phyloP scores from a whole-genome alignment of 2,888 invertebrate genomes.

The Melanargia galathea region DNA sequence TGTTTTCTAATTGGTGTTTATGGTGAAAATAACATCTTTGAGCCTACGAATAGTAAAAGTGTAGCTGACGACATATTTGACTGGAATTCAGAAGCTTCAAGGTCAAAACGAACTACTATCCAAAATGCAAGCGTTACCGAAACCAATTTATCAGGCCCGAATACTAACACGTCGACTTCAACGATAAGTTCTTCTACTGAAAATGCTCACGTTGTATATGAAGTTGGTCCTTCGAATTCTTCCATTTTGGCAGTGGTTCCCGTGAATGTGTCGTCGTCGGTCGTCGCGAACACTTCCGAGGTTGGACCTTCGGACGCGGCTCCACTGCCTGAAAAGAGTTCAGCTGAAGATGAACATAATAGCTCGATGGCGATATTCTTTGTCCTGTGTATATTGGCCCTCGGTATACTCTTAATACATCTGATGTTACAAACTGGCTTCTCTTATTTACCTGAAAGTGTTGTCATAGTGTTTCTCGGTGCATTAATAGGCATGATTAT shows the following conservation, averaged over 20 bases:
- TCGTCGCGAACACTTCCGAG: slow-evolving; percentile 64
- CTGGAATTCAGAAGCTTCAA: slow-evolving; percentile 43
- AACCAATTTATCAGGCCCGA: slow-evolving; percentile 47
- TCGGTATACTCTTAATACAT: slow-evolving; percentile 97
- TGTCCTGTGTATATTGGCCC: slow-evolving; percentile 95
- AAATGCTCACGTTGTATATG: slow-evolving; percentile 57
- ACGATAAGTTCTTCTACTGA: slow-evolving; percentile 58
- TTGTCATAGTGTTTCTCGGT: slow-evolving; percentile 97
- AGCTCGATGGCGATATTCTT: slow-evolving; percentile 99
- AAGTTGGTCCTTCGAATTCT: slow-evolving; percentile 62
- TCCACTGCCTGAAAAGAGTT: slow-evolving; percentile 92
- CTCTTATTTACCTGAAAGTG: slow-evolving; percentile 98
- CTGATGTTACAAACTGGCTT: slow-evolving; percentile 97
- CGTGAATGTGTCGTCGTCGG: slow-evolving; percentile 63
- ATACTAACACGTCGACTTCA: slow-evolving; percentile 44
- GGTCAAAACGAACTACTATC: slow-evolving; percentile 60
- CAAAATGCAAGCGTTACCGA: slow-evolving; percentile 49
- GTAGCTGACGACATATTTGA: slow-evolving; percentile 21
- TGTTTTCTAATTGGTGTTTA: slow-evolving; percentile 15
- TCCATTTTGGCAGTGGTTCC: slow-evolving; percentile 59
- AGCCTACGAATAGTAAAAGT: slow-evolving; percentile 4
- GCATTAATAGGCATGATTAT: slow-evolving; percentile 95
- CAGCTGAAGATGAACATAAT: slow-evolving; percentile 97
- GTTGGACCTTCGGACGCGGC: slow-evolving; percentile 88
- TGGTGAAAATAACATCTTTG: slow-evolving; percentile 20